phyloP scores from a whole-genome alignment of 2,113 vertebrate genomes.

The Megalops atlanticus region DNA sequence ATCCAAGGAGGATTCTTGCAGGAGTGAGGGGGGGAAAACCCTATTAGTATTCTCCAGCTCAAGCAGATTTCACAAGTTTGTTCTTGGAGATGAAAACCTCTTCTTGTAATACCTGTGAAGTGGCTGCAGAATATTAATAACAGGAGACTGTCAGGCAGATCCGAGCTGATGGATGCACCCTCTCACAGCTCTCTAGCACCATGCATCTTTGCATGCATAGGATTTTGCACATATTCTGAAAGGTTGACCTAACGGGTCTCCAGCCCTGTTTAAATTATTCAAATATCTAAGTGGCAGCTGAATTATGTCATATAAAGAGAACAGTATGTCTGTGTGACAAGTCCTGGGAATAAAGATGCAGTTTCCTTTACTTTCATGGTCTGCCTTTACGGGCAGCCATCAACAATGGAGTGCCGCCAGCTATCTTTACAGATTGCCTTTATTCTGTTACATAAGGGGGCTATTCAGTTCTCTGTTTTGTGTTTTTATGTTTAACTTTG shows the following conservation, averaged over 20 bases:
- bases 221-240: neutral
- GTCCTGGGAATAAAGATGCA: neutral
- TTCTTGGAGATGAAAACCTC: neutral
- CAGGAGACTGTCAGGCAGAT: neutral
- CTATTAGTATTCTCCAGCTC: constrained; percentile 10
- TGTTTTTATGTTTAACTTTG: too few species aligned
- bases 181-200: neutral
- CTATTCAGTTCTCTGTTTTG: too few species aligned
- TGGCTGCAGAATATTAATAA: neutral
- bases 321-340: neutral
- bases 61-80: neutral
- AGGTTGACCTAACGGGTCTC: neutral
- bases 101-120: neutral
- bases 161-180: neutral
- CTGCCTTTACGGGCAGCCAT: neutral
- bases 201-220: neutral
- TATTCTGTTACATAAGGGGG: neutral
- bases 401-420: neutral
- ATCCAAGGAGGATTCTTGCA: constrained; percentile 42
- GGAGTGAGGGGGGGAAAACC: neutral
- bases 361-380: neutral
- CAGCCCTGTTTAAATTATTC: neutral
- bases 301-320: neutral
- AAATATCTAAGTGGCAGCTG: neutral
- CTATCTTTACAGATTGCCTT: neutral